Evolutionary conservation across 2,797 vertebrate species (phyloP).

Genomic region (Epinephelus awoara): DNA sequence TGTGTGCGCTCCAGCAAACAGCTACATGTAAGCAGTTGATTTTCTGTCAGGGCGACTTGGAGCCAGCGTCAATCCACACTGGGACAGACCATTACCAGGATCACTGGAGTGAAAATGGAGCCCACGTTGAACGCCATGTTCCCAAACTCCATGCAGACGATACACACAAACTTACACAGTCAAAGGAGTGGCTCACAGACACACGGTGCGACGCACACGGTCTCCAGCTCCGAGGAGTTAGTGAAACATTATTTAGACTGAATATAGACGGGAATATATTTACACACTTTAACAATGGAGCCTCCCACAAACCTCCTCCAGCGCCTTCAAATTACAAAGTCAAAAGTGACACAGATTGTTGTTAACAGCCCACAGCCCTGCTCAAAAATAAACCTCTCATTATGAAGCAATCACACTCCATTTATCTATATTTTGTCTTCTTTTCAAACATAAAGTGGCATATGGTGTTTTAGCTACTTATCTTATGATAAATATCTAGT

Average conservation of each 20-base stretch:
- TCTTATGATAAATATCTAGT: slow-evolving; percentile 16
- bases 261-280: slow-evolving; percentile 23
- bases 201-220: slow-evolving; percentile 2
- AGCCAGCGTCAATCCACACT: slow-evolving; percentile 70
- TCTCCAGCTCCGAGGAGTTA: slow-evolving; percentile 17
- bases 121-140: slow-evolving; percentile 51
- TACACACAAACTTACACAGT: slow-evolving; percentile 26
- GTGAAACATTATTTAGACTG: slow-evolving; percentile 19
- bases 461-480: neutral
- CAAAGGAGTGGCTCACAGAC: slow-evolving; percentile 3
- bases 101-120: slow-evolving; percentile 77
- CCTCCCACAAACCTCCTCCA: slow-evolving; percentile 59
- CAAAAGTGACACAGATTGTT: slow-evolving; percentile 55
- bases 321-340: slow-evolving; percentile 53
- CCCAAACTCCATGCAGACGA: slow-evolving; percentile 36
- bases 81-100: slow-evolving; percentile 77
- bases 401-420: slow-evolving; percentile 34
- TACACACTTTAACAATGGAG: slow-evolving; percentile 42
- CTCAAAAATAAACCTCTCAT: slow-evolving; percentile 56
- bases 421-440: slow-evolving; percentile 20
- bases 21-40: slow-evolving; percentile 79
- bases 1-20: slow-evolving; percentile 72
- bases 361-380: slow-evolving; percentile 55
- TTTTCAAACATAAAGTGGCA: slow-evolving; percentile 19
- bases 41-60: slow-evolving; percentile 82